Evolutionary conservation across 2,888 invertebrate genomes (phyloP).

Genomic region (Brachyopa scutellaris): DNA sequence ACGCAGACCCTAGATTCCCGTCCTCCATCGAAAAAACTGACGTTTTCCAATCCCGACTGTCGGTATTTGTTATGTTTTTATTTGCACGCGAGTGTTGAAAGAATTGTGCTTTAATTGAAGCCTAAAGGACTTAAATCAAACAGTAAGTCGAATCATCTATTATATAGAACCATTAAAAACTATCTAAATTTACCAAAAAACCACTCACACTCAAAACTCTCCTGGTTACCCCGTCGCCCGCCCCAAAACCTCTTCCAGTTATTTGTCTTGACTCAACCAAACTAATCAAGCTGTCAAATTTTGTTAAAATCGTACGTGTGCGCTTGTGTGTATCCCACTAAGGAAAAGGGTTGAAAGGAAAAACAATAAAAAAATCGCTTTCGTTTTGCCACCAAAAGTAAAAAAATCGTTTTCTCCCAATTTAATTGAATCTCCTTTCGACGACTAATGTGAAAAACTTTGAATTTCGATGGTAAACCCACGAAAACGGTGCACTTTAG

Average conservation of each 20-base stretch:
- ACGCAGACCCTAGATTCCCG: slow-evolving; percentile 54
- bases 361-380: slow-evolving; percentile 58
- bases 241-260: slow-evolving; percentile 31
- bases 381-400: slow-evolving; percentile 66
- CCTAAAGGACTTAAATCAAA: slow-evolving; percentile 9
- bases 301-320: slow-evolving; percentile 72
- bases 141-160: slow-evolving; percentile 32
- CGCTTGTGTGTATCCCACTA: slow-evolving; percentile 73
- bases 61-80: slow-evolving; percentile 69
- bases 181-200: not conserved
- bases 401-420: slow-evolving; percentile 14
- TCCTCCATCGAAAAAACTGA: slow-evolving; percentile 21
- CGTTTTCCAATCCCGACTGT: slow-evolving; percentile 44
- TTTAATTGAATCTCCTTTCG: not conserved
- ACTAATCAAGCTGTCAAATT: slow-evolving; percentile 69
- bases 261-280: slow-evolving; percentile 59
- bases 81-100: slow-evolving; percentile 51
- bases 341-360: slow-evolving; percentile 65
- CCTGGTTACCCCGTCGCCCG: slow-evolving; percentile 16
- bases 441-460: slow-evolving; percentile 15
- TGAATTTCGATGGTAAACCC: slow-evolving; percentile 54
- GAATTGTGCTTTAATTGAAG: slow-evolving; percentile 41
- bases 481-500: slow-evolving; percentile 57
- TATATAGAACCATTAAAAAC: not conserved
- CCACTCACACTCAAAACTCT: not conserved